phyloP scores from a whole-genome alignment of 2,113 vertebrate species.

The Daboia siamensis region DNA sequence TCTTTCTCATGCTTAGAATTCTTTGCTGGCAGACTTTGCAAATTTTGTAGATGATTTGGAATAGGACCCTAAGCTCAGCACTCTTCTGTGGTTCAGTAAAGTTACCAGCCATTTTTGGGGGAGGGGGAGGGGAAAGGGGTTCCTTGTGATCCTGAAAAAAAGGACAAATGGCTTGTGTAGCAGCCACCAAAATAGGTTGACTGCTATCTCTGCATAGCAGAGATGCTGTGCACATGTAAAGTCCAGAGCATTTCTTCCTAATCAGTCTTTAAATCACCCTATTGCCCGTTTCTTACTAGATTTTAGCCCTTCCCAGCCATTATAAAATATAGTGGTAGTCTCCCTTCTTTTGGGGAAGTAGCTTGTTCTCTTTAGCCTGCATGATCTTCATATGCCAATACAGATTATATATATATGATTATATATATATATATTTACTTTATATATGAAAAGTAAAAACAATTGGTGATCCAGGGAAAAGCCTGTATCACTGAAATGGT shows the following conservation, averaged over 20 bases:
- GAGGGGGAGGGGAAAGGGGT: not conserved
- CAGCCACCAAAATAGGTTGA: not conserved
- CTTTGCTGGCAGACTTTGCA: not conserved
- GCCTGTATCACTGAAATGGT: not conserved
- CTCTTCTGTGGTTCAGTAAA: not conserved
- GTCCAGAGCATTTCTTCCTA: not conserved
- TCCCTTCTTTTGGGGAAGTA: not conserved
- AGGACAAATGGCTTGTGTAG: not conserved
- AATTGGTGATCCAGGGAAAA: not conserved
- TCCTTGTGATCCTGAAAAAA: not conserved
- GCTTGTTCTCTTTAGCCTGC: not conserved
- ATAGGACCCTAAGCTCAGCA: not conserved
- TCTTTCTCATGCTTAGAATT: not conserved
- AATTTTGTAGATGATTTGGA: not conserved
- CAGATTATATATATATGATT: not conserved
- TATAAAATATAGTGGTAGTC: not conserved
- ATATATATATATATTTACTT: not conserved
- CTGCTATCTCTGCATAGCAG: too few species aligned
- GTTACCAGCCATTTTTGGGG: too few species aligned
- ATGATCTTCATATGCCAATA: not conserved
- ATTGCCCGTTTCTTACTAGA: not conserved
- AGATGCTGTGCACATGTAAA: not conserved
- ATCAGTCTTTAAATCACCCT: not conserved
- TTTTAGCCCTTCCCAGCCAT: not conserved
- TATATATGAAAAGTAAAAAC: not conserved